phyloP scores from a whole-genome alignment of 2,888 invertebrate species.

The Drosophila paracracens region DNA sequence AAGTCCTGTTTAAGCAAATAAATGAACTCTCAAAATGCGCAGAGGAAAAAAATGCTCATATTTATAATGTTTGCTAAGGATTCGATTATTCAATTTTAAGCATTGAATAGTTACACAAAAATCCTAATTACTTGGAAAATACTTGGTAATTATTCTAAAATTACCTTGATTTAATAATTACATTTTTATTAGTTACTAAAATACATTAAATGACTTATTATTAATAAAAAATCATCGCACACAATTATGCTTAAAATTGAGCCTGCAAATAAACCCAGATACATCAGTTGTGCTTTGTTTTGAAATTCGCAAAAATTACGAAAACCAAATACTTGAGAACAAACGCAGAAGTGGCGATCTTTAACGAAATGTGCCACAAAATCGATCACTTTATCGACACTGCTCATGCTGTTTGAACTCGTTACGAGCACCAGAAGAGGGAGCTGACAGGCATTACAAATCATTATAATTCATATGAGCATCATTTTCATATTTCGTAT shows the following conservation, averaged over 20 bases:
- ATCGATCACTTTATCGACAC: conserved; percentile 42
- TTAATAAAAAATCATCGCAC: not conserved
- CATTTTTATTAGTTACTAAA: not conserved
- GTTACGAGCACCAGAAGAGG: conserved; percentile 2
- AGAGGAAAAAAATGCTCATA: not conserved
- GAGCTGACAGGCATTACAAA: conserved; percentile 63
- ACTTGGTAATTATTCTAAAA: not conserved
- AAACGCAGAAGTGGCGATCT: conserved; percentile 10
- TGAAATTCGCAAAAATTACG: not conserved
- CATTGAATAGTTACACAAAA: not conserved
- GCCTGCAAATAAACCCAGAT: not conserved
- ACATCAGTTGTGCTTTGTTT: not conserved
- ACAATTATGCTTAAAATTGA: not conserved
- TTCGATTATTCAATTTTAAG: not conserved
- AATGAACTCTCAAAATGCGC: too few species aligned
- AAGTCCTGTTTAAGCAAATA: not conserved
- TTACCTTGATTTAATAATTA: not conserved
- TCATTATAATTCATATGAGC: conserved; percentile 52
- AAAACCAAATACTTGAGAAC: conserved; percentile 7
- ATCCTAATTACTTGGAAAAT: fast-evolving
- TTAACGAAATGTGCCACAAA: conserved; percentile 31
- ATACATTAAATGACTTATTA: not conserved
- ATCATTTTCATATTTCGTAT: conserved; percentile 35
- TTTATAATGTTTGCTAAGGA: not conserved
- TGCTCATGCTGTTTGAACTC: not conserved